Conservation (phyloP, 2,113 vertebrate genomes). For the Brienomyrus brachyistius region DNA sequence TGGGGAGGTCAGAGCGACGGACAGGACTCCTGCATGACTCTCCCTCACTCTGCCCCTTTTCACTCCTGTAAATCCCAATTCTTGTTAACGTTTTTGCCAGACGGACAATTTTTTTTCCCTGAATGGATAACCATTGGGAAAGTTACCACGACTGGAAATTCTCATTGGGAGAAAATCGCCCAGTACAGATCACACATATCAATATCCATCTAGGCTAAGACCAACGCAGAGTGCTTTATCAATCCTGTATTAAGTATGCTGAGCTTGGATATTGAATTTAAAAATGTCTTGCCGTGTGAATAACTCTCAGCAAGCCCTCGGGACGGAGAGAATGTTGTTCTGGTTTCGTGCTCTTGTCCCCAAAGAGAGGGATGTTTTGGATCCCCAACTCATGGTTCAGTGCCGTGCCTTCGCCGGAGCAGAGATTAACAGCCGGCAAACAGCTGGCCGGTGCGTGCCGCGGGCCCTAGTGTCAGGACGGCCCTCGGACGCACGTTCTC, state of each 20-base stretch:
- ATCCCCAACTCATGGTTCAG: constrained; percentile 30
- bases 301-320: constrained; percentile 31
- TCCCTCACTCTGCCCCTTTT: neutral
- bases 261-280: constrained; percentile 26
- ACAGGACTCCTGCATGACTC: neutral
- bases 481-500: constrained; percentile 36
- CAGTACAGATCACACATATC: neutral
- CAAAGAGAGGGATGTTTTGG: constrained; percentile 27
- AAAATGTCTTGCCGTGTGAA: constrained; percentile 32
- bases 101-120: neutral
- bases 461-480: constrained; percentile 34
- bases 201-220: neutral
- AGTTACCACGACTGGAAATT: neutral
- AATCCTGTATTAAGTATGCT: neutral
- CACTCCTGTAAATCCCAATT: neutral
- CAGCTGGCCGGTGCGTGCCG: constrained; percentile 8
- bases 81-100: neutral
- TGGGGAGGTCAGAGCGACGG: neutral
- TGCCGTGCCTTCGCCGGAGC: constrained; percentile 35
- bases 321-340: constrained; percentile 21
- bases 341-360: neutral
- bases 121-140: neutral
- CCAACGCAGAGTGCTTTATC: neutral
- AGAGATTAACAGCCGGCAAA: constrained; percentile 28
- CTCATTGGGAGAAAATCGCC: neutral